Evolutionary conservation across 2,797 vertebrate genomes (phyloP), one percentile per base, ranked within the genome.

Genomic region (Erithacus rubecula): DNA sequence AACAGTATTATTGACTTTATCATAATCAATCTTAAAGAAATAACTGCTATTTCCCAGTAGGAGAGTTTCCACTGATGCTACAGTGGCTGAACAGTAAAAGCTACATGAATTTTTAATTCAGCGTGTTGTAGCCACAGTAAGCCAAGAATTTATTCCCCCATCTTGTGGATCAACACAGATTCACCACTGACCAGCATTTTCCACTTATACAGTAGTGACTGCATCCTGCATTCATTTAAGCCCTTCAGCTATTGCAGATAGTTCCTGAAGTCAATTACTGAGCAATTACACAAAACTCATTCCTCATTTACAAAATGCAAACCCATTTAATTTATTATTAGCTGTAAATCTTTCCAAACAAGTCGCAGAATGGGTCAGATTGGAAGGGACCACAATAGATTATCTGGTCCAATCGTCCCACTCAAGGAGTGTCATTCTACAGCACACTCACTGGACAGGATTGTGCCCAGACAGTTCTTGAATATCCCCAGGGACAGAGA

Each of bases 1-100:
- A 93, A 85, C 37, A 89, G 32, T 11, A 60, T 87, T 89, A 95
- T 4, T 85, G 71, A 72, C 64, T 87, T 91, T 15, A 89, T 64
- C 23, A 21, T 22, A 65, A 58, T 22, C 37, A 43, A 5, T 46
- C 36, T 47, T 53, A 32, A 69, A 72, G 29, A 64, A 93, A 55
- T 13, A 90, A 52, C 15, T 84, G 8, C 8, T 60, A 26, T 39
- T 74, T 74, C 7, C 26, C 27, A 36, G 3, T 18, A 67, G 39
- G 39, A 55, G 74, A 72, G 17, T 51, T 81, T 89, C 30, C 53
- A 49, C 18, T 85, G 20, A 58, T 78, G 41, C 52, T 75, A 49
- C 15, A 90, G 36, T 12, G 5, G 12, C 41, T 71, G 26, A 27
- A 60, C 12, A 68, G 49, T 60, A 78, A 81, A 87, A 60, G 10